phyloP scores from a whole-genome alignment of 2,113 vertebrate species.

The Tenebrosternarchus preto region DNA sequence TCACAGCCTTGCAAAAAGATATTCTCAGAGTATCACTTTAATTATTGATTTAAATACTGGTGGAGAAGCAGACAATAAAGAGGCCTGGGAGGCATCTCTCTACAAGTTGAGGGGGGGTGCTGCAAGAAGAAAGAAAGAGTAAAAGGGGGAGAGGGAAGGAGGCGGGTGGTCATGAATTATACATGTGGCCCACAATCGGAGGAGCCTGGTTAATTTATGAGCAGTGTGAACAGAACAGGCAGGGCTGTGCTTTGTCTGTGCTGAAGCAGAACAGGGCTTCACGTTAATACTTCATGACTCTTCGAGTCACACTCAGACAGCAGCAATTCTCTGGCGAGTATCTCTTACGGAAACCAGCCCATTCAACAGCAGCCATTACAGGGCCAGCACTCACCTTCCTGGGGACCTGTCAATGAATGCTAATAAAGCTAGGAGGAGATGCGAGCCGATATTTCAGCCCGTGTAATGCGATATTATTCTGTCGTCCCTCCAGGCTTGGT shows the following conservation, averaged over 20 bases:
- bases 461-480: conserved; percentile 60
- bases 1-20: conserved; percentile 53
- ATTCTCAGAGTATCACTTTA: conserved; percentile 65
- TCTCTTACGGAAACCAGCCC: conserved; percentile 4
- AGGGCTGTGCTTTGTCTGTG: conserved; percentile 15
- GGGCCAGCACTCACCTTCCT: too few relatives aligned
- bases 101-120: conserved; percentile 46
- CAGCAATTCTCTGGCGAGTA: conserved; percentile 3
- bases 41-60: conserved; percentile 76
- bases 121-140: conserved; percentile 62
- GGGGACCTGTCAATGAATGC: background rate
- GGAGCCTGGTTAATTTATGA: conserved; percentile 76
- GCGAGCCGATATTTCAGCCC: conserved; percentile 50
- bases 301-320: conserved; percentile 59
- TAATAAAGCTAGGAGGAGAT: conserved; percentile 46
- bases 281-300: conserved; percentile 71
- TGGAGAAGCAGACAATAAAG: conserved; percentile 71
- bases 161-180: conserved; percentile 73
- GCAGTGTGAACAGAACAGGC: conserved; percentile 56
- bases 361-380: too few relatives aligned
- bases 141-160: conserved; percentile 50
- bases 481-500: conserved; percentile 63
- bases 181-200: conserved; percentile 73
- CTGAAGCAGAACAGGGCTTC: conserved; percentile 64
- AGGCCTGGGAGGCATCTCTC: conserved; percentile 63